Conservation (phyloP, 2,888 invertebrate genomes). For the Tholera decimalis region DNA sequence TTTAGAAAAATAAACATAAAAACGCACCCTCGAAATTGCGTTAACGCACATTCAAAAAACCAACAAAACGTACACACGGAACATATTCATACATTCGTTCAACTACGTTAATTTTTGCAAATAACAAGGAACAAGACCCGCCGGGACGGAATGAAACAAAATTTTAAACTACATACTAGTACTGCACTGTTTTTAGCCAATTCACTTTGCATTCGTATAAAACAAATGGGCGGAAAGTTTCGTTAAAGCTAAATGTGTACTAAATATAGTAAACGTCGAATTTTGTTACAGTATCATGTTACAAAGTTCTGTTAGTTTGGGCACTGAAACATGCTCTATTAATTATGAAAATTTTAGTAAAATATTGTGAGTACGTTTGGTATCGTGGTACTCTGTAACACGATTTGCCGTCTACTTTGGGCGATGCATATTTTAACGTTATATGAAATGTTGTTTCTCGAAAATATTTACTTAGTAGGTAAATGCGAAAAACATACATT, state of each 20-base stretch:
- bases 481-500: no score
- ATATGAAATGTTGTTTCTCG: not conserved
- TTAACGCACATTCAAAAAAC: constrained; percentile 32
- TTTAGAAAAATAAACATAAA: no score
- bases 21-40: not conserved
- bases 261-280: constrained; percentile 50
- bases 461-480: not conserved
- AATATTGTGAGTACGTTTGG: constrained; percentile 20
- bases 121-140: constrained; percentile 57
- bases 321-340: constrained; percentile 27
- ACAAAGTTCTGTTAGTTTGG: constrained; percentile 21
- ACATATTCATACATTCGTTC: constrained; percentile 38
- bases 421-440: not conserved
- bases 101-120: constrained; percentile 50
- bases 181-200: constrained; percentile 55
- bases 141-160: constrained; percentile 50
- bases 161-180: constrained; percentile 55
- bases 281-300: constrained; percentile 45
- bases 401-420: not conserved
- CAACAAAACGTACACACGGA: constrained; percentile 35
- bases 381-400: constrained; percentile 3
- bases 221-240: constrained; percentile 53
- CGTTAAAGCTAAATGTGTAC: constrained; percentile 38
- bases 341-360: constrained; percentile 28
- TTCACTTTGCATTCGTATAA: constrained; percentile 59